Percentiles rank a stretch among this genome's conserved stretches.
Evolutionary conservation across 2,113 vertebrate species (phyloP).

Genomic region (Limanda limanda): DNA sequence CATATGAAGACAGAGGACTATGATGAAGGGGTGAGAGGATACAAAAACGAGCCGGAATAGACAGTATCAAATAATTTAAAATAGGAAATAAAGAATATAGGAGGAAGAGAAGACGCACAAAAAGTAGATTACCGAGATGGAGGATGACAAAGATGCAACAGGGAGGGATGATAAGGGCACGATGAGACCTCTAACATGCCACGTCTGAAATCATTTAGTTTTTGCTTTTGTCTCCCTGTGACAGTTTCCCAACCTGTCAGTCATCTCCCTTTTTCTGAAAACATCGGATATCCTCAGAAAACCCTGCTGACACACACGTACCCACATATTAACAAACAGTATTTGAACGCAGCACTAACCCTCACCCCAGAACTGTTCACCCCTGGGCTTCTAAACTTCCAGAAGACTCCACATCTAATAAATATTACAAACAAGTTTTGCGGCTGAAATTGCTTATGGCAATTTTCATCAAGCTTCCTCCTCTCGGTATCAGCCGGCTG

Average conservation of each 20-base stretch:
- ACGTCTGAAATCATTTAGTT: no score
- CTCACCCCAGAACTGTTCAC: neutral
- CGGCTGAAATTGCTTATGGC: conserved; percentile 31
- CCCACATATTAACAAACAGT: neutral
- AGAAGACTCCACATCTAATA: conserved; percentile 27
- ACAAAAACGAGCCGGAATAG: conserved; percentile 1
- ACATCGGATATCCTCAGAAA: conserved; percentile 12
- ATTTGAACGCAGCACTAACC: neutral
- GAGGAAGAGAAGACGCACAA: neutral
- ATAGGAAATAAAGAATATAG: neutral
- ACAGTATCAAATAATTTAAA: neutral
- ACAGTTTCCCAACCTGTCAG: neutral
- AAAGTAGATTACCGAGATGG: neutral
- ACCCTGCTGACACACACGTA: neutral
- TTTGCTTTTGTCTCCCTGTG: no score
- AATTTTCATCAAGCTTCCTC: neutral
- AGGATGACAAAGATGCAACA: neutral
- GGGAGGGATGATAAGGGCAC: conserved; percentile 3
- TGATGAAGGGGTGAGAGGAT: conserved; percentile 83
- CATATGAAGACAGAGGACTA: conserved; percentile 85
- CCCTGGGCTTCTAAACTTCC: neutral
- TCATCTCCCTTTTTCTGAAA: conserved; percentile 2
- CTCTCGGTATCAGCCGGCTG: neutral
- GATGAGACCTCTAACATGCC: neutral
- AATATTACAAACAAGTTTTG: conserved; percentile 43